Evolutionary conservation across 2,888 invertebrate species (phyloP).

Genomic region (Hanleya hanleyi): DNA sequence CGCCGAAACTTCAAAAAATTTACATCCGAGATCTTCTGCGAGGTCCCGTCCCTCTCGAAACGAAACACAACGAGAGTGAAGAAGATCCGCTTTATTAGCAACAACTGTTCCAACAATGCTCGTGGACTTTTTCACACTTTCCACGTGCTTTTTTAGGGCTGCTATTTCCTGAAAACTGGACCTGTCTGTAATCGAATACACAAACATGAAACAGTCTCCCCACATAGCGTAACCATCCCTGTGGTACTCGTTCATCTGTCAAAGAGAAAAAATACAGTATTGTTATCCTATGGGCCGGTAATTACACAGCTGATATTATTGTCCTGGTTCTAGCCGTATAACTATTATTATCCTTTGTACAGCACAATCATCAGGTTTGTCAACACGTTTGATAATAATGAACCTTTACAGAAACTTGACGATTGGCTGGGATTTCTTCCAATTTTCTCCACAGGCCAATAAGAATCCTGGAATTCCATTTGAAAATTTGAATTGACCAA

Average conservation of each 20-base stretch:
- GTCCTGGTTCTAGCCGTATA: too few relatives aligned
- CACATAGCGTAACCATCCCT: conserved; percentile 65
- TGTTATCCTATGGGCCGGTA: too few relatives aligned
- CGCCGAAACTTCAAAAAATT: conserved; percentile 48
- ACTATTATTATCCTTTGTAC: too few relatives aligned
- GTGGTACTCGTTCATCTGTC: conserved; percentile 46
- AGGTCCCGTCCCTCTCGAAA: conserved; percentile 38
- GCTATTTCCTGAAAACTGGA: conserved; percentile 59
- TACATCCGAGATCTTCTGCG: conserved; percentile 38
- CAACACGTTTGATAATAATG: background rate
- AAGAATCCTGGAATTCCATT: too few relatives aligned
- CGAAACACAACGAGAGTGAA: conserved; percentile 33
- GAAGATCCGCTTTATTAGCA: conserved; percentile 64
- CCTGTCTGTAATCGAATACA: conserved; percentile 67
- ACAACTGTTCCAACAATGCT: conserved; percentile 59
- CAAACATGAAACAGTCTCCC: conserved; percentile 69
- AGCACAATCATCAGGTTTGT: background rate
- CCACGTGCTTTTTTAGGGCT: conserved; percentile 57
- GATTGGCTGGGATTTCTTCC: too few relatives aligned
- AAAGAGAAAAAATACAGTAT: background rate
- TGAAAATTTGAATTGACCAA: too few relatives aligned
- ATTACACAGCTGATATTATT: too few relatives aligned
- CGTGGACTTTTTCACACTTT: conserved; percentile 45
- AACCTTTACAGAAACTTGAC: background rate
- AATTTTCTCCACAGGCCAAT: too few relatives aligned